Percentiles rank a stretch among this genome's conserved stretches.
phyloP scores from a whole-genome alignment of 2,113 vertebrate genomes.

The Phalacrocorax brasilianus region DNA sequence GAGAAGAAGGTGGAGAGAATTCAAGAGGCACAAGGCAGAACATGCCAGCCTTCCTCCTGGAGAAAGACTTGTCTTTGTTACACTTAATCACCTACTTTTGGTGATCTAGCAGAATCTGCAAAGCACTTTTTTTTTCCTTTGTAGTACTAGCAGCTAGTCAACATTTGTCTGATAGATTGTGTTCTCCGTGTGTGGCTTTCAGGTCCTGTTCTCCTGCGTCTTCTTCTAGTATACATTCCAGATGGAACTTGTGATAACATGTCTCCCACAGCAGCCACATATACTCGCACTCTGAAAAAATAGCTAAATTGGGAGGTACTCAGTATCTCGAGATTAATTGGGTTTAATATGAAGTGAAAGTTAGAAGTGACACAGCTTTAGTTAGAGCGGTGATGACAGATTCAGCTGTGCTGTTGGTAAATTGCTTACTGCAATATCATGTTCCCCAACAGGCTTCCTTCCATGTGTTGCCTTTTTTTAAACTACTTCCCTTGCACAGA shows the following conservation, averaged over 20 bases:
- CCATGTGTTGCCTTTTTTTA: neutral
- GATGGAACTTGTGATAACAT: neutral
- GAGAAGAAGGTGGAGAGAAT: neutral
- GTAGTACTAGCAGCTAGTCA: neutral
- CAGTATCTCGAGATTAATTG: conserved; percentile 22
- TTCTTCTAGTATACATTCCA: neutral
- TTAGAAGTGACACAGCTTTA: conserved; percentile 22
- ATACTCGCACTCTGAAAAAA: neutral
- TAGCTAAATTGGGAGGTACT: neutral
- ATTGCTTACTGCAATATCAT: neutral
- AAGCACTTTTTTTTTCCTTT: neutral
- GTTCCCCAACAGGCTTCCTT: neutral
- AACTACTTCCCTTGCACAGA: neutral
- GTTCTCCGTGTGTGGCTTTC: neutral
- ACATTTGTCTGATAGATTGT: neutral
- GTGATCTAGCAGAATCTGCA: neutral
- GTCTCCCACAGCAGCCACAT: neutral
- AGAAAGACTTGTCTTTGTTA: neutral
- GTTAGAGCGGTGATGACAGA: neutral
- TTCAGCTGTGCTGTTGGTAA: conserved; percentile 29
- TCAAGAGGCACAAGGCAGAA: neutral
- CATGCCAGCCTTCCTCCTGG: neutral
- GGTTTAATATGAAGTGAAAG: conserved; percentile 30
- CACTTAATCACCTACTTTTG: neutral
- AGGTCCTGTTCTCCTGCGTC: neutral